Evolutionary conservation across 2,888 invertebrate species (phyloP).

Genomic region (Acanthopleura granulata): DNA sequence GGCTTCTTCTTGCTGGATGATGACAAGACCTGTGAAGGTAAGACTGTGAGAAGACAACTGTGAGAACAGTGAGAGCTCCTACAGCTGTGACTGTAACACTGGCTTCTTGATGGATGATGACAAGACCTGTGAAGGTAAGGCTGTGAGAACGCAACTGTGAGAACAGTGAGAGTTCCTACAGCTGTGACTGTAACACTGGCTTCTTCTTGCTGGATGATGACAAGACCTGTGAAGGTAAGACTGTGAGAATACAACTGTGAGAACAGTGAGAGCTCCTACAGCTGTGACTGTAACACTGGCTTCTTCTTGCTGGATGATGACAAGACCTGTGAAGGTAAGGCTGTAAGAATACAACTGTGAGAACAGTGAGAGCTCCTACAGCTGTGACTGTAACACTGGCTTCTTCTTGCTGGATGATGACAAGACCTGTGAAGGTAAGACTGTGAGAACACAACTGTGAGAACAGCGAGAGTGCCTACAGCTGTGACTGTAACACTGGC

Average conservation of each 20-base stretch:
- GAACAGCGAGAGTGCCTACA: not conserved
- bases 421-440: too few relatives aligned
- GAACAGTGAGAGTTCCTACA: not conserved
- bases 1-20: not conserved
- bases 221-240: not conserved
- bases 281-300: not conserved
- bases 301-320: not conserved
- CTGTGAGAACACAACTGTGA: not conserved
- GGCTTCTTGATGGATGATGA: not conserved
- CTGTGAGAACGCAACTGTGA: not conserved
- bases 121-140: not conserved
- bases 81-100: not conserved
- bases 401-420: too few relatives aligned
- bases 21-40: not conserved
- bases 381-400: too few relatives aligned
- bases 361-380: too few relatives aligned
- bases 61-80: not conserved
- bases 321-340: not conserved
- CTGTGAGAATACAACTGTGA: not conserved
- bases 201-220: not conserved
- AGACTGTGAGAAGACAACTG: not conserved
- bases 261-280: not conserved
- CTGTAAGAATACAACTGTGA: too few relatives aligned
- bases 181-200: not conserved
- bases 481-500: not conserved